These are phyloP conservation scores for Typhlichthys subterraneus DNA, from an alignment of 2,797 vertebrate genomes.

Conservation along the genomic window DNA sequence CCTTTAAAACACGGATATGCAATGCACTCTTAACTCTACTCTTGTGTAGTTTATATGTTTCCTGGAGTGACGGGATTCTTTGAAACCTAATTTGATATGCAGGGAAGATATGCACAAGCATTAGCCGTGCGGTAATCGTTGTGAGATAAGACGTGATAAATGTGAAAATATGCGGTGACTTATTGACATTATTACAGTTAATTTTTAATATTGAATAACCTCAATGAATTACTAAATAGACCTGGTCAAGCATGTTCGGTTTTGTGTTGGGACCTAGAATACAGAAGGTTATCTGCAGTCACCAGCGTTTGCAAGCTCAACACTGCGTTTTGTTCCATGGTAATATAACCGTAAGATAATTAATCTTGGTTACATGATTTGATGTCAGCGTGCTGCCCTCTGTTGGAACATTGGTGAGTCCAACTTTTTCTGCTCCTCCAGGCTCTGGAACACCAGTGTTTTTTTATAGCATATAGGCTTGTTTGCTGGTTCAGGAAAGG, in stretches of 20 bases:
- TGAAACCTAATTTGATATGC: neutral
- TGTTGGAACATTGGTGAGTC: conserved; percentile 13
- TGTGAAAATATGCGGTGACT: too few relatives aligned
- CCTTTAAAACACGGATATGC: conserved; percentile 41
- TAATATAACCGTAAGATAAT: too few relatives aligned
- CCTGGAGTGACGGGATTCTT: conserved; percentile 24
- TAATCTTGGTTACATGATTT: neutral
- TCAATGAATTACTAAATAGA: too few relatives aligned
- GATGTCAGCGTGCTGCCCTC: conserved; percentile 27
- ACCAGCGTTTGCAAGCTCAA: too few relatives aligned
- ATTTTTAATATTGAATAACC: too few relatives aligned
- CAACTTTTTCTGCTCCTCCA: neutral
- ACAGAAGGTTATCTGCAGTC: too few relatives aligned
- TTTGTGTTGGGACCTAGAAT: too few relatives aligned
- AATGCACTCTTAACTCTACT: conserved; percentile 18
- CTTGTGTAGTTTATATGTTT: conserved; percentile 1
- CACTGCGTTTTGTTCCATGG: too few relatives aligned
- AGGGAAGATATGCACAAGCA: neutral
- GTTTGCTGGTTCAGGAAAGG: neutral
- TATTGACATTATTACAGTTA: too few relatives aligned
- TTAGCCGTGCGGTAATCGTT: neutral
- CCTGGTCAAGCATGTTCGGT: too few relatives aligned
- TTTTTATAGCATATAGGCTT: too few relatives aligned
- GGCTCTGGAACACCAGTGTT: too few relatives aligned
- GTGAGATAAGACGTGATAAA: neutral